phyloP scores from a whole-genome alignment of 2,797 vertebrate species.

The Crenuchus spilurus region DNA sequence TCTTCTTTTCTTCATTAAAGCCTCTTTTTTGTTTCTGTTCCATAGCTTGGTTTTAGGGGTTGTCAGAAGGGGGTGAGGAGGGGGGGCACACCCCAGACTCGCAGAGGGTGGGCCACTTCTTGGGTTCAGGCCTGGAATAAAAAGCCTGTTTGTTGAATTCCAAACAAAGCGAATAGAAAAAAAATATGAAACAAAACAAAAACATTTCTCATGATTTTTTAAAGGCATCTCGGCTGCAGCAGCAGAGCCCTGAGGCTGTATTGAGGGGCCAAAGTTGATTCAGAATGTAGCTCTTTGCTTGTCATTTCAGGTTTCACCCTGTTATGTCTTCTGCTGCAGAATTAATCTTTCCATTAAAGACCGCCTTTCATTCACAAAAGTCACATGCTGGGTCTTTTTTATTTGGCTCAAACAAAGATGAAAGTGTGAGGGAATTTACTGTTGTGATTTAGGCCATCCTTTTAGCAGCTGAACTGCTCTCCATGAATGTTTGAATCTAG shows the following conservation, averaged over 20 bases:
- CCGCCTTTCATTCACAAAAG: slow-evolving; percentile 22
- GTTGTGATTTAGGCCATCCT: slow-evolving; percentile 6
- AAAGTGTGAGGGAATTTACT: slow-evolving; percentile 2
- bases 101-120: slow-evolving; percentile 39
- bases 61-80: slow-evolving; percentile 8
- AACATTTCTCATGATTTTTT: slow-evolving; percentile 40
- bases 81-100: slow-evolving; percentile 26
- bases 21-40: slow-evolving; percentile 42
- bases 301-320: slow-evolving; percentile 46
- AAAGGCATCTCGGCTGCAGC: slow-evolving; percentile 25
- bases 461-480: background rate
- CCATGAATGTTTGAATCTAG: background rate
- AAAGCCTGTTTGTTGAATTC: background rate
- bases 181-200: slow-evolving; percentile 1
- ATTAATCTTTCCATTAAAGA: slow-evolving; percentile 32
- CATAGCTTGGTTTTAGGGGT: slow-evolving; percentile 16
- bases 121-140: slow-evolving; percentile 33
- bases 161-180: slow-evolving; percentile 1
- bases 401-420: slow-evolving; percentile 15
- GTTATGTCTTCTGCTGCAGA: slow-evolving; percentile 23
- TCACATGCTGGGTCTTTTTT: slow-evolving; percentile 25
- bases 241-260: slow-evolving; percentile 23
- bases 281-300: slow-evolving; percentile 35
- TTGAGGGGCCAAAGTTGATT: slow-evolving; percentile 26
- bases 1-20: slow-evolving; percentile 42